phyloP scores from a whole-genome alignment of 2,888 invertebrate genomes.

The Oscheius onirici region DNA sequence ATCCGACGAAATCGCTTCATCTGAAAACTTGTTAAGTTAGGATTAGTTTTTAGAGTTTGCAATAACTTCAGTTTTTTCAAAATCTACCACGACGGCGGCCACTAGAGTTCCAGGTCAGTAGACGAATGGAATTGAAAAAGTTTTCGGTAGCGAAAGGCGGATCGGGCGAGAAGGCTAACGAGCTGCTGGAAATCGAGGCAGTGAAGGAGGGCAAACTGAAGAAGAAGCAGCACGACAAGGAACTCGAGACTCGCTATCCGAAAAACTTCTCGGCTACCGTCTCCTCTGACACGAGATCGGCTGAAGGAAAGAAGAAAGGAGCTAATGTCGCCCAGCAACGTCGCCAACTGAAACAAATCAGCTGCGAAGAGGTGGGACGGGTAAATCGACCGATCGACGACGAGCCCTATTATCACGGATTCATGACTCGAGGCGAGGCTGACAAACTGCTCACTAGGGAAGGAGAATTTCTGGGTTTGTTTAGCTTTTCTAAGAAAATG shows the following conservation, averaged over 20 bases:
- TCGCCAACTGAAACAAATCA: slow-evolving; percentile 22
- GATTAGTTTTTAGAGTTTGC: neutral
- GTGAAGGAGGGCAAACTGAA: neutral
- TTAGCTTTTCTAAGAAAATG: neutral
- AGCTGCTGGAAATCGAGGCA: no score
- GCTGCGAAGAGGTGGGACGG: slow-evolving; percentile 43
- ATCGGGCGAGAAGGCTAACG: neutral
- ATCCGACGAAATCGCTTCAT: slow-evolving; percentile 42
- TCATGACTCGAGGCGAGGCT: slow-evolving; percentile 43
- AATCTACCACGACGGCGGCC: neutral
- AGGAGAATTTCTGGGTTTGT: slow-evolving; percentile 46
- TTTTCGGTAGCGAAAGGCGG: neutral
- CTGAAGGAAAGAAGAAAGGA: neutral
- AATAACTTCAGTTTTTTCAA: neutral
- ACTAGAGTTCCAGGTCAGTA: neutral
- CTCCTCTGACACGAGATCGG: neutral
- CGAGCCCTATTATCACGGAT: slow-evolving; percentile 49
- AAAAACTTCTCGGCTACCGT: slow-evolving; percentile 13
- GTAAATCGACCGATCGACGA: slow-evolving; percentile 45
- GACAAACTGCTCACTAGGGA: slow-evolving; percentile 39
- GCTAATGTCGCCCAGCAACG: neutral
- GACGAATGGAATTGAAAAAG: neutral
- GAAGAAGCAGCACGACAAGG: neutral
- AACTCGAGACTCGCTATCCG: slow-evolving; percentile 16
- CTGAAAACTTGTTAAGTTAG: neutral